These are phyloP conservation scores for Puffinus mauretanicus DNA, from an alignment of 2,113 vertebrate genomes.

Conservation along the genomic window DNA sequence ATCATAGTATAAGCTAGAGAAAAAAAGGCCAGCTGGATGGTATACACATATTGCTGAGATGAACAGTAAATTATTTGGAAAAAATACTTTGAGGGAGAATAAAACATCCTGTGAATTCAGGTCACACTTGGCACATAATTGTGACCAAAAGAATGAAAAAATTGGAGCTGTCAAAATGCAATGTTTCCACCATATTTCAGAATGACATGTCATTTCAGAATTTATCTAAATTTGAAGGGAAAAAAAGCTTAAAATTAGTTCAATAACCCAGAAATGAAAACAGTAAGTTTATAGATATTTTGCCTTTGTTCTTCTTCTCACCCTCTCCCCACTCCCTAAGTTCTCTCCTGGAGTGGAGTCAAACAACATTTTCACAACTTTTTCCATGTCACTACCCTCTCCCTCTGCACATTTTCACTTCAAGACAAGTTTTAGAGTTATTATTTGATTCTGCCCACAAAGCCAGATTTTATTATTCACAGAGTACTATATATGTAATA, in stretches of 20 bases:
- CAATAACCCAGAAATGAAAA: slow-evolving; percentile 33
- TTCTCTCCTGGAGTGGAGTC: background rate
- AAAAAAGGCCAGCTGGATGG: background rate
- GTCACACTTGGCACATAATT: background rate
- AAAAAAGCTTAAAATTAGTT: background rate
- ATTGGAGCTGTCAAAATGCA: slow-evolving; percentile 26
- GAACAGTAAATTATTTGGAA: background rate
- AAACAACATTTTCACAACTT: slow-evolving; percentile 51
- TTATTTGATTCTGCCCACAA: slow-evolving; percentile 37
- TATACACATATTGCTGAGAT: background rate
- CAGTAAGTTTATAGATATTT: background rate
- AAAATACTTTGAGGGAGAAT: background rate
- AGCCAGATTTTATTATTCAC: slow-evolving; percentile 45
- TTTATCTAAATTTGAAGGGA: slow-evolving; percentile 34
- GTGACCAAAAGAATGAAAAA: slow-evolving; percentile 38
- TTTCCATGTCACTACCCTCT: slow-evolving; percentile 34
- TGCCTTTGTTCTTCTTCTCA: slow-evolving; percentile 8
- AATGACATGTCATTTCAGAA: slow-evolving; percentile 11
- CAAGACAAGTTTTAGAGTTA: slow-evolving; percentile 30
- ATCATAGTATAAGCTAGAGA: background rate
- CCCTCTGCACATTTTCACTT: slow-evolving; percentile 37
- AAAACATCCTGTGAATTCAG: slow-evolving; percentile 20
- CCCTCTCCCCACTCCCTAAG: background rate
- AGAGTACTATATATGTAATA: slow-evolving; percentile 12
- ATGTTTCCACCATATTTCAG: slow-evolving; percentile 19